A percentile compares a stretch with the other conserved stretches of the same genome.
Evolutionary conservation across 2,888 invertebrate species (phyloP).

Genomic region (Cheilosia pagana): DNA sequence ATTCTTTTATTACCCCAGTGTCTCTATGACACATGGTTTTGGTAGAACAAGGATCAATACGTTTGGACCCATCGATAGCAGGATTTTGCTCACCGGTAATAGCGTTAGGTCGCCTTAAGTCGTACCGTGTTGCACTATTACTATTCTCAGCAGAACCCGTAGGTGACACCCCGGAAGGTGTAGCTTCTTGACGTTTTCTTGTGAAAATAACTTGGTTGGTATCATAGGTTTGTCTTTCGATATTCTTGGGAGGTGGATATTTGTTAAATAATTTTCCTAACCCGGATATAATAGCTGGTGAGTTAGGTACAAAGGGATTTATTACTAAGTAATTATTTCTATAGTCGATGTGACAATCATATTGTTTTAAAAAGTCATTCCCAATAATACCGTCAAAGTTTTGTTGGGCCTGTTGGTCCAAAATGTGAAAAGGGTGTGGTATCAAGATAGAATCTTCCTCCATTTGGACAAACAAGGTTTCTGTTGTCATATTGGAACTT

Average conservation of each 20-base stretch:
- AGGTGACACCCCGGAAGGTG: too few species aligned
- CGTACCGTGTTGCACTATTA: too few species aligned
- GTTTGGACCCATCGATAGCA: background rate
- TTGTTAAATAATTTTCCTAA: background rate
- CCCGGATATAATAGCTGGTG: background rate
- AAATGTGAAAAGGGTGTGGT: too few species aligned
- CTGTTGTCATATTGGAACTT: too few species aligned
- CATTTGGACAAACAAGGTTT: too few species aligned
- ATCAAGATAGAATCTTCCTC: too few species aligned
- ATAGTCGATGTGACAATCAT: background rate
- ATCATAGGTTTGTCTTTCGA: background rate
- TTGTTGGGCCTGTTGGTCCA: too few species aligned
- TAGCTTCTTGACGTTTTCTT: background rate
- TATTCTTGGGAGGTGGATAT: background rate
- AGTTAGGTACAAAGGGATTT: background rate
- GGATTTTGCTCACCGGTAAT: background rate
- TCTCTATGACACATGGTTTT: background rate
- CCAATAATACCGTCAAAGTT: too few species aligned
- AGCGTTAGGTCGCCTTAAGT: background rate
- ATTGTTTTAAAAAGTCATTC: too few species aligned
- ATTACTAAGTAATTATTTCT: background rate
- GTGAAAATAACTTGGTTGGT: background rate
- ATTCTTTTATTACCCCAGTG: background rate
- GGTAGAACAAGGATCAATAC: background rate
- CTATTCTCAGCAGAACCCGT: too few species aligned